phyloP scores from a whole-genome alignment of 1,140 invertebrate species.

The Drosophila asahinai region DNA sequence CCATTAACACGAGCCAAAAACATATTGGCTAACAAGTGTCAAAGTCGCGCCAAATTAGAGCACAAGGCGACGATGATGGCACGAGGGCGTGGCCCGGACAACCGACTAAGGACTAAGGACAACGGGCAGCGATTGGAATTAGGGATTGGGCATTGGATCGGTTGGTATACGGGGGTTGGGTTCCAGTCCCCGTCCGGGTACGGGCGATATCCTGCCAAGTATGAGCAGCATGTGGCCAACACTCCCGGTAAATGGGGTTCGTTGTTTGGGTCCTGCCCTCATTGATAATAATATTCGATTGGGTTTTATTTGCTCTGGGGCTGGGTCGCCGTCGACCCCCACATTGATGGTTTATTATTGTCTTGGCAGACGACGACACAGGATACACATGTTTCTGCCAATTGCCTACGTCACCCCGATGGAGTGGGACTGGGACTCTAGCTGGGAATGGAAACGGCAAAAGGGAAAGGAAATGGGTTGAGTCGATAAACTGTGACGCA shows the following conservation, averaged over 20 bases:
- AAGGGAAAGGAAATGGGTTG: slow-evolving; percentile 2
- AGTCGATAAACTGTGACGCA: slow-evolving; percentile 66
- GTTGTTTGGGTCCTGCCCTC: slow-evolving; percentile 50
- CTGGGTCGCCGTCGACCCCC: slow-evolving; percentile 50
- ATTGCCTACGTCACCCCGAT: slow-evolving; percentile 53
- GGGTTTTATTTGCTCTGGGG: slow-evolving; percentile 79
- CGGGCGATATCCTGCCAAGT: slow-evolving; percentile 43
- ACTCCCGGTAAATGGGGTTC: slow-evolving; percentile 59
- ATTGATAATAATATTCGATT: slow-evolving; percentile 83
- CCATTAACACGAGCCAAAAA: slow-evolving; percentile 78
- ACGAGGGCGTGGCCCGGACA: slow-evolving; percentile 37
- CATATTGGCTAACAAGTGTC: slow-evolving; percentile 83
- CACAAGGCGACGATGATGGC: slow-evolving; percentile 65
- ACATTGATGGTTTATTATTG: slow-evolving; percentile 77
- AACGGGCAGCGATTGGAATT: slow-evolving; percentile 51
- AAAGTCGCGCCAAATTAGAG: slow-evolving; percentile 81
- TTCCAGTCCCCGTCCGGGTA: not conserved
- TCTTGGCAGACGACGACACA: slow-evolving; percentile 54
- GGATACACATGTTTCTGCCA: slow-evolving; percentile 55
- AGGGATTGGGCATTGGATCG: slow-evolving; percentile 25
- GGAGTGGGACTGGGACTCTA: not conserved
- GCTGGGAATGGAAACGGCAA: not conserved
- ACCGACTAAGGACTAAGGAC: not conserved
- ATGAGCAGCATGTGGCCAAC: slow-evolving; percentile 77
- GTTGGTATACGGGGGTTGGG: slow-evolving; percentile 4